Conservation (phyloP, 2,888 invertebrate species). For the Diadromus collaris region DNA sequence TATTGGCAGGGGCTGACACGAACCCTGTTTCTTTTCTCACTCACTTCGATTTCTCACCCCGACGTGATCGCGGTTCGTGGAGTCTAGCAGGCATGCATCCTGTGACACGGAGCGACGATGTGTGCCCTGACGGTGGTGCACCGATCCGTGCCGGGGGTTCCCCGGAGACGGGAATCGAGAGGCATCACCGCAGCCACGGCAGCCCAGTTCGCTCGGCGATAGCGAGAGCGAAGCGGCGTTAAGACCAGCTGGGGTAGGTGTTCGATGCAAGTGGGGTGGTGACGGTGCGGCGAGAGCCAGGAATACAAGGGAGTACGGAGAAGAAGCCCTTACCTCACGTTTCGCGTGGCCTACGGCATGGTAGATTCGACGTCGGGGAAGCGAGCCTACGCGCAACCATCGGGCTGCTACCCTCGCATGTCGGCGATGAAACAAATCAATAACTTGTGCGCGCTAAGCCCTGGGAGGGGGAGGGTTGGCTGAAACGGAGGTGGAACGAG, state of each 20-base stretch:
- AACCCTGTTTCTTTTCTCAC: slow-evolving; percentile 37
- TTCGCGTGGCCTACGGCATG: slow-evolving; percentile 59
- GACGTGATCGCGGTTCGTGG: slow-evolving; percentile 3
- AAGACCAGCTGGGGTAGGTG: slow-evolving; percentile 45
- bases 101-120: slow-evolving; percentile 40
- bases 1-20: slow-evolving; percentile 36
- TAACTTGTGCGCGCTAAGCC: slow-evolving; percentile 60
- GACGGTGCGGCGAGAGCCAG: slow-evolving; percentile 1
- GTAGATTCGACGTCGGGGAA: slow-evolving; percentile 37
- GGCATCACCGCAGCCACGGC: slow-evolving; percentile 13
- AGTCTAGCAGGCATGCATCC: slow-evolving; percentile 1
- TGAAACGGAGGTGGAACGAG: slow-evolving; percentile 20
- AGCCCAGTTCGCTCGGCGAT: slow-evolving; percentile 14
- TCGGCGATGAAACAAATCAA: slow-evolving; percentile 76
- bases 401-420: slow-evolving; percentile 32
- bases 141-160: slow-evolving; percentile 31
- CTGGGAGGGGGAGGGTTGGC: slow-evolving; percentile 3
- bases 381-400: slow-evolving; percentile 28
- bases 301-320: slow-evolving; percentile 38
- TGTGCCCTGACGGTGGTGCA: slow-evolving; percentile 31
- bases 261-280: slow-evolving; percentile 47
- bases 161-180: slow-evolving; percentile 44
- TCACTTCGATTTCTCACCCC: slow-evolving; percentile 56
- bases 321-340: slow-evolving; percentile 76
- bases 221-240: slow-evolving; percentile 11